These are phyloP conservation scores for Rhogogaster chlorosoma DNA, from an alignment of 2,888 invertebrate species.

Conservation along the genomic window DNA sequence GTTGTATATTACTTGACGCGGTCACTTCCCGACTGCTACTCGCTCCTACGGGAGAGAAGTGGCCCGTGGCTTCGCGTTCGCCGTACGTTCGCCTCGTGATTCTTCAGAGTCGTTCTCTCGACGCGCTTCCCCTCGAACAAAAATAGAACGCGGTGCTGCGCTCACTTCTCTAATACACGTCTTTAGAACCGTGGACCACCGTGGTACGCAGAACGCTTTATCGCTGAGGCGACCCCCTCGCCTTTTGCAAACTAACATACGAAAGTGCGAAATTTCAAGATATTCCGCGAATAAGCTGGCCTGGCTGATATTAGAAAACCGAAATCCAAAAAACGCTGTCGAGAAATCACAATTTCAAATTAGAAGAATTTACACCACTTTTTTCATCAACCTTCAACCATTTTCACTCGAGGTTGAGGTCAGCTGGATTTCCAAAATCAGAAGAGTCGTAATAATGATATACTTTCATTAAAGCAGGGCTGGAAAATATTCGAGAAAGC, in stretches of 20 bases:
- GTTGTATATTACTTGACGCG: slow-evolving; percentile 46
- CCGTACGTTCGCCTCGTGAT: slow-evolving; percentile 48
- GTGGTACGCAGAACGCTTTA: slow-evolving; percentile 76
- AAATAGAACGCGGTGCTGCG: slow-evolving; percentile 75
- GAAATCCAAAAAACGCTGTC: neutral
- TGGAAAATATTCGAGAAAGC: neutral
- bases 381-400: neutral
- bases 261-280: neutral
- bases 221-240: slow-evolving; percentile 22
- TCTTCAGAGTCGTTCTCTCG: slow-evolving; percentile 72
- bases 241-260: slow-evolving; percentile 27
- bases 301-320: neutral
- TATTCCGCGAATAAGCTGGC: neutral
- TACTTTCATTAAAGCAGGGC: neutral
- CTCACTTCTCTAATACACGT: slow-evolving; percentile 76
- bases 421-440: neutral
- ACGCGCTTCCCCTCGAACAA: slow-evolving; percentile 74
- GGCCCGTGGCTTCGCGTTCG: slow-evolving; percentile 45
- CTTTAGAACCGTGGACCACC: slow-evolving; percentile 70
- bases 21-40: slow-evolving; percentile 50
- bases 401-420: neutral
- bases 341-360: neutral
- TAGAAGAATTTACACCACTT: neutral
- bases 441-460: neutral
- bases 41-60: slow-evolving; percentile 51